Evolutionary conservation across 1,140 invertebrate genomes (phyloP), one percentile per base, ranked within the genome.

Genomic region (Gryllus bimaculatus): DNA sequence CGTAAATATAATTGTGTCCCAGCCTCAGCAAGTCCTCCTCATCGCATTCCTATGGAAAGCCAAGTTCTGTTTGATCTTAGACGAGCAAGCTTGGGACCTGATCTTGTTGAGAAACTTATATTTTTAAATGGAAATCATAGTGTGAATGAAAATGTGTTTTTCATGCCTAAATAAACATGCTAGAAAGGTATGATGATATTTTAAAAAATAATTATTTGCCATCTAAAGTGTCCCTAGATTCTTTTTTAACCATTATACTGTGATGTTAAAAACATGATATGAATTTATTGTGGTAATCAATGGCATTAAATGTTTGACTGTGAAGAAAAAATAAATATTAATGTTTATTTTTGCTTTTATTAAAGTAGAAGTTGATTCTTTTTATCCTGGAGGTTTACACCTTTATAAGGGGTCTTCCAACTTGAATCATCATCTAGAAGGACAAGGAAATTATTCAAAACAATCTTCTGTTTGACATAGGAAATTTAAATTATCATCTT

Each of bases 1-100:
- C 83, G 84, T 73, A 85, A 83, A 47, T 89, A 88, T 76, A 86
- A 87, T 80, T 89, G 88, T 74, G 86, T 89, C 0, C 88, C 88
- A 6, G 87, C 87, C 8, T 87, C 86, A 74, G 87, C 86, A 77
- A 83, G 84, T 15, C 86, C 87, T 8, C 85, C 87, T 8, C 80
- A 83, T 8, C 83, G 86, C 79, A 87, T 88, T 78, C 83, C 86
- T 8, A 81, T 84, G 3, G 85, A 88, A 20, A 80, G 82, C 2
- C 87, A 88, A 82, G 84, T 87, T 75, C 77, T 84, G 20, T 87
- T 86, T 48, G 84, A 87, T 73, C 84, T 83, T 0, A 86, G 84
- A 79, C 83, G 87, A 75, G 85, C 87, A 8, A 83, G 84, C 21
- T 81, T 88, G 47, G 85, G 86, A 10, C 82, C 86, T 74, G 84